Percentiles rank a stretch among this genome's conserved stretches.
These are phyloP conservation scores for Schizothorax lantsangensis DNA, from an alignment of 2,797 vertebrate genomes.

Conservation along the genomic window DNA sequence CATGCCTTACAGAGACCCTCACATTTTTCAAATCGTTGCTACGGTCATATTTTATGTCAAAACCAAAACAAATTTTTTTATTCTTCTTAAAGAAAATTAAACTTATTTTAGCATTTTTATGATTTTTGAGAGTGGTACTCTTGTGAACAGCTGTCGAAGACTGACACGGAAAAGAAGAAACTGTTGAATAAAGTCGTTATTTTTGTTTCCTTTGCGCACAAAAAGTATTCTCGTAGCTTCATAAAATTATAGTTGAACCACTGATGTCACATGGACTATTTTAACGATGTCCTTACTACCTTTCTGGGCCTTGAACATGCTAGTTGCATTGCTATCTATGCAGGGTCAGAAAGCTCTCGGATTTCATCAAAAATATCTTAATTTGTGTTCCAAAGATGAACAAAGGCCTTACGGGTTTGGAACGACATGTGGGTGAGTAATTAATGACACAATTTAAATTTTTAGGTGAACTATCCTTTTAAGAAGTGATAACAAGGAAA, in stretches of 20 bases:
- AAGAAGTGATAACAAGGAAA: background rate
- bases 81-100: background rate
- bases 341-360: background rate
- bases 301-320: background rate
- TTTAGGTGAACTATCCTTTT: background rate
- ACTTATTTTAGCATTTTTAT: background rate
- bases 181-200: background rate
- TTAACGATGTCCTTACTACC: background rate
- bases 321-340: background rate
- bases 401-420: background rate
- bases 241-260: background rate
- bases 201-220: background rate
- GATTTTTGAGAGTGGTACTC: background rate
- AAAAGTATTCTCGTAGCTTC: background rate
- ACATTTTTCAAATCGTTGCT: background rate
- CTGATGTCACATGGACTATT: background rate
- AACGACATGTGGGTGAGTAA: background rate
- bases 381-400: background rate
- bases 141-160: too few relatives aligned
- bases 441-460: background rate
- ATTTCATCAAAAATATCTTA: background rate
- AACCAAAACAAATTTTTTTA: background rate
- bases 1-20: background rate
- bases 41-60: background rate
- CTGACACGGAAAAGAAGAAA: background rate